Evolutionary conservation across 1,140 invertebrate genomes (phyloP).

Genomic region (Apocrypta bakeri): DNA sequence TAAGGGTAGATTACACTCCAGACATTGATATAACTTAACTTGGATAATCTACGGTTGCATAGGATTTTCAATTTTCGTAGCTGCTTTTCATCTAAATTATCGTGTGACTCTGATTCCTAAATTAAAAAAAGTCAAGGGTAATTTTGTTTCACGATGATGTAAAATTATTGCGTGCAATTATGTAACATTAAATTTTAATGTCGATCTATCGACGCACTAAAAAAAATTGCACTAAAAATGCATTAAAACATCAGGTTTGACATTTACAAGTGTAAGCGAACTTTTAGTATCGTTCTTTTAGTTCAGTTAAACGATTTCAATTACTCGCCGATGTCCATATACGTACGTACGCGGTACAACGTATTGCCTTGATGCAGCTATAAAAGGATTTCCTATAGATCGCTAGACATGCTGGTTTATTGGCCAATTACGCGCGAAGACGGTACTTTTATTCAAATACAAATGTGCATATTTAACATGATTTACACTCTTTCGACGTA

Average conservation of each 20-base stretch:
- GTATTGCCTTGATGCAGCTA: not conserved
- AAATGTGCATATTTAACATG: no score
- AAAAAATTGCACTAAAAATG: not conserved
- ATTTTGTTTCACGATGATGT: no score
- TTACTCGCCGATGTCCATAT: not conserved
- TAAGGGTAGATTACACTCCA: not conserved
- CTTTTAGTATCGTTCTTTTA: not conserved
- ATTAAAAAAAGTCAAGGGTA: conserved; percentile 40
- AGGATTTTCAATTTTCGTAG: not conserved
- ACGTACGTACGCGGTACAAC: not conserved
- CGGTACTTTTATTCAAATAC: not conserved
- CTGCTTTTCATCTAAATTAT: conserved; percentile 1
- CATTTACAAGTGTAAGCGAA: not conserved
- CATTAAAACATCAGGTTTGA: not conserved
- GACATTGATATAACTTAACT: conserved; percentile 11
- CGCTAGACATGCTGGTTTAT: not conserved
- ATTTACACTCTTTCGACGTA: not conserved
- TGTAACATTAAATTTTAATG: not conserved
- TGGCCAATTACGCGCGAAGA: not conserved
- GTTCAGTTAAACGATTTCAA: not conserved
- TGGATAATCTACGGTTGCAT: not conserved
- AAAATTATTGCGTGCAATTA: no score
- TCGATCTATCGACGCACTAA: not conserved
- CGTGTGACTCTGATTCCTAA: not conserved
- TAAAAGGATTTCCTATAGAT: not conserved